phyloP scores from a whole-genome alignment of 2,888 invertebrate species.

The Tinea trinotella region DNA sequence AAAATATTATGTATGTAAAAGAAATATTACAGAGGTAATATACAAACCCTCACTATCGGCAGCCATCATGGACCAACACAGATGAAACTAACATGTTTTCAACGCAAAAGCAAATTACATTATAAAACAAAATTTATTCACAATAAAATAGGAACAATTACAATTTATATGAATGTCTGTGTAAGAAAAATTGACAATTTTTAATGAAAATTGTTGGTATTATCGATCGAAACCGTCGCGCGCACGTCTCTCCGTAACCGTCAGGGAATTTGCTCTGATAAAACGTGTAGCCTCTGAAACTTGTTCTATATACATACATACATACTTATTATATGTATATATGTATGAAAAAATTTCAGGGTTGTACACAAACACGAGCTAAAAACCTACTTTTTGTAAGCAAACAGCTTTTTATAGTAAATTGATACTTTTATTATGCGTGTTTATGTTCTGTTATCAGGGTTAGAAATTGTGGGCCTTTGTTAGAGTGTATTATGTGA shows the following conservation, averaged over 20 bases:
- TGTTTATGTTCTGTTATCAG: too few species aligned
- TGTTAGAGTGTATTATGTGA: too few species aligned
- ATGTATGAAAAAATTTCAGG: neutral
- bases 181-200: neutral
- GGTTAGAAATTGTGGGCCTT: too few species aligned
- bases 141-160: too few species aligned
- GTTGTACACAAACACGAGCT: constrained; percentile 1
- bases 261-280: neutral
- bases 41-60: neutral
- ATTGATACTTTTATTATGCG: neutral
- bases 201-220: neutral
- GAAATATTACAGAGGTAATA: too few species aligned
- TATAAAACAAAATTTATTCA: neutral
- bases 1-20: too few species aligned
- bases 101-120: constrained; percentile 2
- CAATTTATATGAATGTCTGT: too few species aligned
- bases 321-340: neutral
- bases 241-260: neutral
- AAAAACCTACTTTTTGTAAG: constrained; percentile 7
- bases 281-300: neutral
- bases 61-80: neutral
- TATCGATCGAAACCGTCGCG: constrained; percentile 4
- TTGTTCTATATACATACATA: neutral
- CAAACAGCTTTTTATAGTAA: neutral
- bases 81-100: neutral